Evolutionary conservation across 2,113 vertebrate genomes (phyloP), one percentile per base, ranked within the genome.

Genomic region (Sapayoa aenigma): DNA sequence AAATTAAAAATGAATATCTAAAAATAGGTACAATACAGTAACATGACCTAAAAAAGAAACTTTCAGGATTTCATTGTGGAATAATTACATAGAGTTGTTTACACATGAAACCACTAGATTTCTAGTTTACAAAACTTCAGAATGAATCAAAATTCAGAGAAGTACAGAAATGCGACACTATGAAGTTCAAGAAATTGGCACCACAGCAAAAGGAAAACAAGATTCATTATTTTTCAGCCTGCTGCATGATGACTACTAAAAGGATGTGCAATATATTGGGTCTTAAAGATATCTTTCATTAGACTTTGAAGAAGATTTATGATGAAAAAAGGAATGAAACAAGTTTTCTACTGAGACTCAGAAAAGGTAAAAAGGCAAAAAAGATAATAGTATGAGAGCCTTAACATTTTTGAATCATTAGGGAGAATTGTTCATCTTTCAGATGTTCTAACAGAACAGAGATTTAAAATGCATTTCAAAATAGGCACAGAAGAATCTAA

Each of bases 391-490:
- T 42, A 65, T 39, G 49, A 95, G 14, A 81, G 12, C 28, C 39
- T 74, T 65, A 82, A 87, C 6, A 13, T 46, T 75, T 90, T 72
- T 92, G 17, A 95, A 60, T 92, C 31, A 81, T 89, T 92, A 72
- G 13, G 59, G 39, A 84, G 35, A 78, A 81, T 49, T 62, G 44
- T 41, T 89, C 73, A 56, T 65, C 69, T 68, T 94, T 47, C 21
- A 47, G 46, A 47, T 47, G 46, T 47, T 47, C 46, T 67, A 96
- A 71, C 16, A 81, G 83, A 89, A 76, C 6, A 69, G n/a, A 92
- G 24, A 82, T 79, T 87, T 82, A 68, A 94, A 84, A 91, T 69
- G 33, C 87, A 39, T 53, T 80, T 84, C 77, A 91, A 96, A 91
- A 87, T 87, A 94, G 93, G 88, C 78, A 92, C 28, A 46, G 41